phyloP scores from a whole-genome alignment of 53 echinoderm and acorn worm species.

The Crossaster papposus region DNA sequence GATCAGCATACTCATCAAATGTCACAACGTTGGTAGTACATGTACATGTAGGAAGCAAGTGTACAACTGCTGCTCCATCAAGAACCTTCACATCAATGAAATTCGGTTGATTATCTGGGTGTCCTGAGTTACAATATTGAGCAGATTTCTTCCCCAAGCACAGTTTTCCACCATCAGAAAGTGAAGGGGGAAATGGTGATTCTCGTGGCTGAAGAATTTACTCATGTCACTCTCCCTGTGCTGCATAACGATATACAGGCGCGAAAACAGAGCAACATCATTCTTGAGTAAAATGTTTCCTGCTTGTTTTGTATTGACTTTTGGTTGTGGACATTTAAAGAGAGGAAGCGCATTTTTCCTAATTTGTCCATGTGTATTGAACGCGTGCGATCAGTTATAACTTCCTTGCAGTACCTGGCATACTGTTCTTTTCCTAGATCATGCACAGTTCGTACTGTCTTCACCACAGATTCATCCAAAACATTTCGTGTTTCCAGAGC shows the following conservation, averaged over 20 bases:
- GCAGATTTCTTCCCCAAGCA: slow-evolving; percentile 16
- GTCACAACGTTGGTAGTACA: slow-evolving; percentile 10
- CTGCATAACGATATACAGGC: slow-evolving; percentile 64
- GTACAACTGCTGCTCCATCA: slow-evolving; percentile 59
- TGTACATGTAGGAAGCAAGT: slow-evolving; percentile 41
- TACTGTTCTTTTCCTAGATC: slow-evolving; percentile 52
- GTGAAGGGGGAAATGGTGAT: slow-evolving; percentile 67
- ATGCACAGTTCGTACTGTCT: slow-evolving; percentile 32
- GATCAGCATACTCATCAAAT: slow-evolving; percentile 53
- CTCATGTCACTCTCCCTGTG: slow-evolving; percentile 59
- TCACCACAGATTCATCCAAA: background rate
- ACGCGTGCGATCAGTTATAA: background rate
- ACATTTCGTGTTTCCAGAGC: slow-evolving; percentile 49
- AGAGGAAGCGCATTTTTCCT: slow-evolving; percentile 24
- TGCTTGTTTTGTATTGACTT: slow-evolving; percentile 4
- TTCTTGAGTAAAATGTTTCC: slow-evolving; percentile 8
- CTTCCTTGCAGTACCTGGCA: slow-evolving; percentile 36
- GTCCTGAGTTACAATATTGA: slow-evolving; percentile 44
- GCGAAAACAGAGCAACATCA: slow-evolving; percentile 56
- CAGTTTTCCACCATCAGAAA: slow-evolving; percentile 48
- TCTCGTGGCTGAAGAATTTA: slow-evolving; percentile 68
- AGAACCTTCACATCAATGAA: slow-evolving; percentile 9
- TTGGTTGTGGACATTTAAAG: slow-evolving; percentile 15
- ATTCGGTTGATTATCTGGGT: background rate
- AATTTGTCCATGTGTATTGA: slow-evolving; percentile 28